Evolutionary conservation across 2,888 invertebrate species (phyloP).

Genomic region (Dryadula phaetusa): DNA sequence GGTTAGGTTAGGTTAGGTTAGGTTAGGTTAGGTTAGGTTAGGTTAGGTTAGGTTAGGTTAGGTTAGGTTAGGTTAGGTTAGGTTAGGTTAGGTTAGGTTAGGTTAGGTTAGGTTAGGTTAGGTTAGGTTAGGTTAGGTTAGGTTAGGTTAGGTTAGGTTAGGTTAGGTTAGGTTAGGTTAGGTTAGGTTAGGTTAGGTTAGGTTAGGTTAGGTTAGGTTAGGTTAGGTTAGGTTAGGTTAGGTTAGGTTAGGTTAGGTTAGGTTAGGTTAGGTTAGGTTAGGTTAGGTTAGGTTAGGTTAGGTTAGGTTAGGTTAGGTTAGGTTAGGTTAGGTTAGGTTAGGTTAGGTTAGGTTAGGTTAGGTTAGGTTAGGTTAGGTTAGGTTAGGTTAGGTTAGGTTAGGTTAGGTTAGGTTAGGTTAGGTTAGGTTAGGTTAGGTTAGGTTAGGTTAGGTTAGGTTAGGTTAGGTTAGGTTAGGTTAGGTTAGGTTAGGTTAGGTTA

Average conservation of each 20-base stretch:
- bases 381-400: constrained; percentile 42
- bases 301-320: constrained; percentile 42
- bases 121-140: constrained; percentile 40
- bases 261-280: constrained; percentile 43
- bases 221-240: constrained; percentile 42
- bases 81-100: constrained; percentile 40
- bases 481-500: constrained; percentile 44
- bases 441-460: constrained; percentile 44
- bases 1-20: constrained; percentile 43
- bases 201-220: constrained; percentile 41
- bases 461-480: constrained; percentile 41
- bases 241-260: constrained; percentile 45
- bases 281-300: constrained; percentile 44
- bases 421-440: constrained; percentile 37
- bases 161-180: constrained; percentile 41
- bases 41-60: constrained; percentile 40
- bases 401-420: constrained; percentile 39
- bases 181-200: constrained; percentile 41
- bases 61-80: constrained; percentile 39
- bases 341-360: constrained; percentile 37
- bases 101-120: constrained; percentile 40
- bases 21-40: constrained; percentile 42
- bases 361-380: constrained; percentile 42
- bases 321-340: constrained; percentile 39
- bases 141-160: constrained; percentile 41